Percentiles rank a stretch among this genome's conserved stretches.
These are phyloP conservation scores for Ammospiza caudacuta DNA, from an alignment of 2,113 vertebrate genomes.

Conservation along the genomic window DNA sequence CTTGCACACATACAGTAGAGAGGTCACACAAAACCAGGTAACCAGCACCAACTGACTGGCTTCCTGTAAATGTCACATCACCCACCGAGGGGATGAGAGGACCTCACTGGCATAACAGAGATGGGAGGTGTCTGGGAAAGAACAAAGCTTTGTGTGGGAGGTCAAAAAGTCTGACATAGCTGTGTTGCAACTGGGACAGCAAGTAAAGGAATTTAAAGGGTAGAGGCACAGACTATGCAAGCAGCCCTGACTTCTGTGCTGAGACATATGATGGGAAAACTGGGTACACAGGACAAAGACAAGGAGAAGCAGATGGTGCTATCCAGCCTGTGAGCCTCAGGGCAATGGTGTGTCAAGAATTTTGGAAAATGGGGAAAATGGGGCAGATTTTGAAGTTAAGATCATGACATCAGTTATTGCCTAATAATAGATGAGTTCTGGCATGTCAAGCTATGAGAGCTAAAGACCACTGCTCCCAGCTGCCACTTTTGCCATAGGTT, in stretches of 20 bases:
- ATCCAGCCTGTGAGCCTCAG: background rate
- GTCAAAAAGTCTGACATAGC: background rate
- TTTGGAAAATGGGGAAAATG: background rate
- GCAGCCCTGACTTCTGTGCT: background rate
- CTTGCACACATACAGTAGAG: background rate
- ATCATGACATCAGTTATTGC: background rate
- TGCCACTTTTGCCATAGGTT: background rate
- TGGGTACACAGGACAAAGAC: background rate
- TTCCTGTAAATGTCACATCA: background rate
- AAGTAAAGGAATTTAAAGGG: background rate
- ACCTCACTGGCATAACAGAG: background rate
- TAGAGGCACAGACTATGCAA: background rate
- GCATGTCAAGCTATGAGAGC: background rate
- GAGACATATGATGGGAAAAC: background rate
- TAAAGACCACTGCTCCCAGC: conserved; percentile 9
- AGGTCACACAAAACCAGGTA: background rate
- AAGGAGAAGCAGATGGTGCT: conserved; percentile 41
- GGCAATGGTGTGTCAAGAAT: background rate
- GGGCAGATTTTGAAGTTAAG: background rate
- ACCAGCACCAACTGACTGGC: background rate
- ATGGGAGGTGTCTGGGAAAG: background rate
- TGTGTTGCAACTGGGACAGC: background rate
- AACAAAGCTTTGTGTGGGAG: background rate
- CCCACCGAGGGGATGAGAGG: background rate
- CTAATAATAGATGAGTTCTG: conserved; percentile 24